Evolutionary conservation across 2,888 invertebrate genomes (phyloP), one percentile per base, ranked within the genome.

Genomic region (Epinotia nisella): DNA sequence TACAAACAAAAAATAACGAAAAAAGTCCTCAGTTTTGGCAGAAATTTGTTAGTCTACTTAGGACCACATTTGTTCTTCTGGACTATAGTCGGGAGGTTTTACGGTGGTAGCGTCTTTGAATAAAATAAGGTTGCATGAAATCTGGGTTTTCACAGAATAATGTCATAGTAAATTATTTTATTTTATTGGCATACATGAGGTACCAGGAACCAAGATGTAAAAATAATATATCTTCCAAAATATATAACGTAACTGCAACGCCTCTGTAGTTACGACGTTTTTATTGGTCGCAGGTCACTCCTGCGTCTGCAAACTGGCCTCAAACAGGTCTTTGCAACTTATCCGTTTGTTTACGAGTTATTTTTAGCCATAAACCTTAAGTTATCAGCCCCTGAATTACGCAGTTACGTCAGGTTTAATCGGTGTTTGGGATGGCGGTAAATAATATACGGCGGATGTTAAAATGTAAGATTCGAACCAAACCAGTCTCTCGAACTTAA

Each of bases 291-390:
- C 55, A 77, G 75, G 73, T 76, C 74, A 41, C 1, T 75, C 76
- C 76, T 70, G 73, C 49, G 70, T 58, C 60, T 76, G 79, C 78
- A 39, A 41, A 56, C 41, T 66, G 55, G 72, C 60, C 71, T 65
- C 74, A 83, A 88, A 90, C 90, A 79, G 85, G 89, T 87, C 87
- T 79, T 76, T 80, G 82, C 84, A 83, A 84, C 83, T 83, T 87
- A 86, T 84, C 80, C 79, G 80, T 88, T 89, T 89, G 87, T 90
- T 89, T 89, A 89, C 85, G 77, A 84, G 87, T 85, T 86, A 89
- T 89, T 89, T 90, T 90, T 86, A 87, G 83, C 82, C 79, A 83
- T 83, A 85, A 73, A 64, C 62, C 68, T 64, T 58, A 58, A 64
- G 64, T 58, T 73, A 68, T 69, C 69, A 73, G 59, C 45, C 81